phyloP scores from a whole-genome alignment of 1,140 invertebrate species.

The Mizuhopecten yessoensis region DNA sequence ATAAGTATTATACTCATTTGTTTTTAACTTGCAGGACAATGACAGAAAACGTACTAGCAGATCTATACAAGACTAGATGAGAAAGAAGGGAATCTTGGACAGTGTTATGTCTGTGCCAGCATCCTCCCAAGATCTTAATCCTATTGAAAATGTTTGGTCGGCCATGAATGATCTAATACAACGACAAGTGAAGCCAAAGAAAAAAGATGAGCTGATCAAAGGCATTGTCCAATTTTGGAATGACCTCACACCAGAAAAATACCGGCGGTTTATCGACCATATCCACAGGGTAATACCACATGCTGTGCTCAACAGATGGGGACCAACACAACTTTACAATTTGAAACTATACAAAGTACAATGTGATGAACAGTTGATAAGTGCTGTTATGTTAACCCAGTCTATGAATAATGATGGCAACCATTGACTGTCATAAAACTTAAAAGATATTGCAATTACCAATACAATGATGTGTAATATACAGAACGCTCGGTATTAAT shows the following conservation, averaged over 20 bases:
- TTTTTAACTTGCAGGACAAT: conserved; percentile 47
- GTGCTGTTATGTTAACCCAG: too few species aligned
- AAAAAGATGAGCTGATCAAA: conserved; percentile 48
- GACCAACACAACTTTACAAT: conserved; percentile 50
- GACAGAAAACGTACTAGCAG: conserved; percentile 47
- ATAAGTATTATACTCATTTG: too few species aligned
- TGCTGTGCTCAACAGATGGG: conserved; percentile 46
- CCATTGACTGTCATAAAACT: too few species aligned
- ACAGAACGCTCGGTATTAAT: too few species aligned
- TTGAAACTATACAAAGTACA: too few species aligned
- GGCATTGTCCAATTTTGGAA: conserved; percentile 48
- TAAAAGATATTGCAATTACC: too few species aligned
- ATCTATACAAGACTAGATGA: conserved; percentile 49
- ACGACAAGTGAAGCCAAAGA: conserved; percentile 44
- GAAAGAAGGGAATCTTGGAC: conserved; percentile 11
- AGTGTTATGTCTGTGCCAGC: conserved; percentile 45
- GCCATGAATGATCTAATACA: conserved; percentile 27
- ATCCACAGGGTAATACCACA: conserved; percentile 42
- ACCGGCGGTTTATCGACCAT: conserved; percentile 48
- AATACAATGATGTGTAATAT: too few species aligned
- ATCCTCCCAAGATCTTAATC: conserved; percentile 48
- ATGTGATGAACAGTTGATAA: too few species aligned
- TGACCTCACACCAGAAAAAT: conserved; percentile 39
- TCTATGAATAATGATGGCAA: too few species aligned
- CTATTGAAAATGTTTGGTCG: conserved; percentile 54